These are phyloP conservation scores for Mimumesa dahlbomi DNA, from an alignment of 2,888 invertebrate species.

Conservation along the genomic window DNA sequence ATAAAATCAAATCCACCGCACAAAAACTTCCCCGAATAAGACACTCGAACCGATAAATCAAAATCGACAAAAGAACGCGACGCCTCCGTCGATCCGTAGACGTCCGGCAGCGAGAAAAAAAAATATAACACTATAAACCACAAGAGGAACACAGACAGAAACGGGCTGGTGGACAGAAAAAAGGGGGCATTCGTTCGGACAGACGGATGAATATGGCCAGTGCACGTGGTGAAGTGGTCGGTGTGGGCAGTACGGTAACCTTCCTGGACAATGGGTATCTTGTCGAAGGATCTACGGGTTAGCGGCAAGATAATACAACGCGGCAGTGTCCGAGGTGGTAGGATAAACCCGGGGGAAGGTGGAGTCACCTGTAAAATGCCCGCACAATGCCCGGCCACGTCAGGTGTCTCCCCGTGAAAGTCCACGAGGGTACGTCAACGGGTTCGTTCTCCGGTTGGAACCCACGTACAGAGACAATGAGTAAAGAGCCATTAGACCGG, in stretches of 20 bases:
- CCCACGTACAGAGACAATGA: constrained; percentile 47
- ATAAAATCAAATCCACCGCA: too few species aligned
- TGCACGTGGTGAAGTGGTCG: constrained; percentile 42
- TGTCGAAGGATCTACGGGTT: constrained; percentile 62
- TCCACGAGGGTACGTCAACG: constrained; percentile 31
- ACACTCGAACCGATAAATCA: constrained; percentile 1
- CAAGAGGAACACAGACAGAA: neutral
- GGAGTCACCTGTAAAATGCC: constrained; percentile 67
- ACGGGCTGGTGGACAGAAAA: constrained; percentile 6
- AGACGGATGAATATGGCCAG: constrained; percentile 25
- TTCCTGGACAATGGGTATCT: constrained; percentile 64
- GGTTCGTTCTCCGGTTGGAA: constrained; percentile 6
- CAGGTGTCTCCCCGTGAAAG: constrained; percentile 62
- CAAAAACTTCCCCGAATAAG: too few species aligned
- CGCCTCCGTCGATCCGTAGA: too few species aligned
- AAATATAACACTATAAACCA: too few species aligned
- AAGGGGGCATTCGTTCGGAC: constrained; percentile 18
- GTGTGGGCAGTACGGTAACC: constrained; percentile 60
- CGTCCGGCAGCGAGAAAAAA: neutral
- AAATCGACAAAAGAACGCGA: constrained; percentile 14
- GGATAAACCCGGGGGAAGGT: constrained; percentile 53
- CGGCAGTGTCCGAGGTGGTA: constrained; percentile 52
- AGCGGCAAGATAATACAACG: constrained; percentile 61
- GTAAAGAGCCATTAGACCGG: constrained; percentile 44
- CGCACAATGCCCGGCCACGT: constrained; percentile 60